Percentiles rank a stretch among this genome's conserved stretches.
Evolutionary conservation across 2,113 vertebrate species (phyloP).

Genomic region (Spilogale gracilis): DNA sequence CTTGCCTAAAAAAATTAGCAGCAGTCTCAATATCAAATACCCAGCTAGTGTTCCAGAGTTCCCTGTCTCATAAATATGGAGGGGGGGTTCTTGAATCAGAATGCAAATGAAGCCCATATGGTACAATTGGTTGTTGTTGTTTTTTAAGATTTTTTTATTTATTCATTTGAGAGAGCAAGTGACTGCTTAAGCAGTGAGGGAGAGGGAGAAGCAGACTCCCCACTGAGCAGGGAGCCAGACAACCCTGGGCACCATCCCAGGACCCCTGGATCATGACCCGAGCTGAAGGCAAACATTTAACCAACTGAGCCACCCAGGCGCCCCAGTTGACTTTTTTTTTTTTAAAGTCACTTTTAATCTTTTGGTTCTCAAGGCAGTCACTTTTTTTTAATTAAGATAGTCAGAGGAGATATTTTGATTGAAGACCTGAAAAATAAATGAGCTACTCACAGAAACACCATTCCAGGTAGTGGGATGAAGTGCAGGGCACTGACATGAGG

Average conservation of each 20-base stretch:
- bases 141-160: background rate
- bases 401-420: background rate
- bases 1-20: constrained; percentile 6
- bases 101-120: background rate
- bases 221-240: background rate
- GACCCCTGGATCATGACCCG: background rate
- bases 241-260: background rate
- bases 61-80: background rate
- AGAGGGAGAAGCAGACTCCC: background rate
- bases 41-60: background rate
- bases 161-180: background rate
- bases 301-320: background rate
- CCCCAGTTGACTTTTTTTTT: background rate
- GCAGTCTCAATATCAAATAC: background rate
- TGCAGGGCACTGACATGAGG: background rate
- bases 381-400: background rate
- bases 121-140: background rate
- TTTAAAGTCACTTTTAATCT: background rate
- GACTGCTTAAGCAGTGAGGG: background rate
- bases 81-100: background rate
- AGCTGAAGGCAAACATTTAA: background rate
- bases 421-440: background rate
- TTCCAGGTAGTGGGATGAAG: background rate
- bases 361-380: background rate
- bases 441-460: background rate